Evolutionary conservation across 2,797 vertebrate genomes (phyloP), one percentile per base, ranked within the genome.

Genomic region (Mycteria americana): DNA sequence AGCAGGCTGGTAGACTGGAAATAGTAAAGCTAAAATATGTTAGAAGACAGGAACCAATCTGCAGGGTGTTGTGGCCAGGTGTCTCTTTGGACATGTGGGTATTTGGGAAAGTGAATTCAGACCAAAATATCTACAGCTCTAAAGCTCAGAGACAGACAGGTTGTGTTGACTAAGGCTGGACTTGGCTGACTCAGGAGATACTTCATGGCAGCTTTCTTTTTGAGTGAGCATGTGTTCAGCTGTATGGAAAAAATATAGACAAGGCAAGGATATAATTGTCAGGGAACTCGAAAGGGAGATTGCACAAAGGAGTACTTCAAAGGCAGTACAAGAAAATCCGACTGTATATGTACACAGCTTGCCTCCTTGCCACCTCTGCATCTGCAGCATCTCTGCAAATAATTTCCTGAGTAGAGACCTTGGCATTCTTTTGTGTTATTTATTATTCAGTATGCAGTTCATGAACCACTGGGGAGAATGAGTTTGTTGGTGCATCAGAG

Each of bases 371-470:
- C 51, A 59, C 35, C 35, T 43, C 50, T 93, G 33, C 59, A 76
- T 84, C 43, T 87, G 50, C 54, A 92, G 39, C 54, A 62, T 73
- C 69, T 92, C 77, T 92, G 68, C 91, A 92, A 93, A 82, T 79
- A 89, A 82, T 60, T 93, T 89, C 25, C 25, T 56, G 46, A 69
- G 19, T 65, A 69, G 46, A 73, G 17, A 78, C 33, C 62, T 82
- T 91, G 81, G n/a, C 33, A 30, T 94, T 89, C 41, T 87, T 94
- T 64, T 59, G 22, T 90, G 28, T 64, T 84, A 53, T 92, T 93
- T 94, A 39, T 82, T 94, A 69, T 88, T 79, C 50, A 84, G 21
- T 33, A 37, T 50, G 46, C 21, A 39, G 51, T 63, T 90, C 24
- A 35, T 37, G 62, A 82, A 85, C 19, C 23, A 54, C 63, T 37